These are phyloP conservation scores for Bufotes viridis DNA, from an alignment of 2,797 vertebrate species.

Conservation along the genomic window DNA sequence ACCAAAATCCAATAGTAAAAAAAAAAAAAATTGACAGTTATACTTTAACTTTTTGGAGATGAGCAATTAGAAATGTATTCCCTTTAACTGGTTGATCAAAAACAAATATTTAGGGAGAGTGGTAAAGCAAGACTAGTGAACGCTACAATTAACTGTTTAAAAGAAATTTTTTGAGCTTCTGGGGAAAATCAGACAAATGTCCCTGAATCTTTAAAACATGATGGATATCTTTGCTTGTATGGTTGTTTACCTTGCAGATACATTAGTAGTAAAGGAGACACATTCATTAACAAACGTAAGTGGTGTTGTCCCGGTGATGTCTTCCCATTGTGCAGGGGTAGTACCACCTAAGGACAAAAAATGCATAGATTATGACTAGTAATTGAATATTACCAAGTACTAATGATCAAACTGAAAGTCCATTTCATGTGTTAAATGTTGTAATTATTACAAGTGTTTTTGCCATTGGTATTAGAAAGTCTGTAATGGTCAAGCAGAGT, in stretches of 20 bases:
- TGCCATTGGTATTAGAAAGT: background rate
- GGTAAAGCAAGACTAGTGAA: background rate
- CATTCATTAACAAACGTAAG: constrained; percentile 96
- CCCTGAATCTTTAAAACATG: background rate
- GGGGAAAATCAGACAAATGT: background rate
- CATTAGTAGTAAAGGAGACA: constrained; percentile 98
- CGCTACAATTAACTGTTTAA: background rate
- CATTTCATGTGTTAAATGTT: background rate
- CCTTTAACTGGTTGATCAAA: no score
- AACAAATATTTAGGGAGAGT: background rate
- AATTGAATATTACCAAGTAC: background rate
- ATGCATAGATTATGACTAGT: background rate
- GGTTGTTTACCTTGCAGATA: constrained; percentile 88
- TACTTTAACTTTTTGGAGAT: no score
- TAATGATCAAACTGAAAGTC: background rate
- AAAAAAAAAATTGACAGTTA: no score
- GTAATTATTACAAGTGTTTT: background rate
- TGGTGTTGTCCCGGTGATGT: constrained; percentile 97
- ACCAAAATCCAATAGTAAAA: no score
- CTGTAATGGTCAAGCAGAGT: background rate
- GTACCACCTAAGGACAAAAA: constrained; percentile 85
- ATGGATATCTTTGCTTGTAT: background rate
- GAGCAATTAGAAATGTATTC: no score
- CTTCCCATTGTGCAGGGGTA: constrained; percentile 98
- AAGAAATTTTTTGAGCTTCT: background rate